phyloP scores from a whole-genome alignment of 2,797 vertebrate species.

The Petrocephalus schoutedeni region DNA sequence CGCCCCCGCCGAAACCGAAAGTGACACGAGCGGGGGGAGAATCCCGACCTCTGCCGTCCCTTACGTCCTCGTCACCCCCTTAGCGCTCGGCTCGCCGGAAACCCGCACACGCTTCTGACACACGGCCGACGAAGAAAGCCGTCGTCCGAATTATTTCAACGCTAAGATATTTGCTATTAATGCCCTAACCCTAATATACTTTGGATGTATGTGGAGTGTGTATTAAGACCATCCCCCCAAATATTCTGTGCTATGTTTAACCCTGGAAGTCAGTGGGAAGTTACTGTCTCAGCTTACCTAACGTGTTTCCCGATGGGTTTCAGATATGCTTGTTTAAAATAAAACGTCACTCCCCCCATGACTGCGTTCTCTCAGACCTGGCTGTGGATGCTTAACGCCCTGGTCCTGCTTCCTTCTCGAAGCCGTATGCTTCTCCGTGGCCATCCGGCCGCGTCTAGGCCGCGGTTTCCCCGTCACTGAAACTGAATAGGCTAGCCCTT shows the following conservation, averaged over 20 bases:
- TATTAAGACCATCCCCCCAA: neutral
- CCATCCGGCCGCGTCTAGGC: constrained; percentile 34
- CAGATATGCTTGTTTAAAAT: neutral
- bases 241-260: neutral
- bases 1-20: constrained; percentile 24
- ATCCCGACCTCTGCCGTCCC: constrained; percentile 27
- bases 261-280: neutral
- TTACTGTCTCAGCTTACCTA: neutral
- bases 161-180: neutral
- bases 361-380: neutral
- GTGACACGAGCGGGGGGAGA: constrained; percentile 24
- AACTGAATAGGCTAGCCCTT: constrained; percentile 50
- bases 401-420: neutral
- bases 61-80: constrained; percentile 32
- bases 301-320: neutral
- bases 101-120: neutral
- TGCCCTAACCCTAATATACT: neutral
- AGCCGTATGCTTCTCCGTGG: constrained; percentile 29
- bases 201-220: neutral
- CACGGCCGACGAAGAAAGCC: neutral
- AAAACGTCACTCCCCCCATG: neutral
- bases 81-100: neutral
- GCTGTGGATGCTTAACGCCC: neutral
- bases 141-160: neutral
- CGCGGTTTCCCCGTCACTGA: constrained; percentile 50